Conservation (phyloP, 2,113 vertebrate genomes). For the Amblyornis subalaris region DNA sequence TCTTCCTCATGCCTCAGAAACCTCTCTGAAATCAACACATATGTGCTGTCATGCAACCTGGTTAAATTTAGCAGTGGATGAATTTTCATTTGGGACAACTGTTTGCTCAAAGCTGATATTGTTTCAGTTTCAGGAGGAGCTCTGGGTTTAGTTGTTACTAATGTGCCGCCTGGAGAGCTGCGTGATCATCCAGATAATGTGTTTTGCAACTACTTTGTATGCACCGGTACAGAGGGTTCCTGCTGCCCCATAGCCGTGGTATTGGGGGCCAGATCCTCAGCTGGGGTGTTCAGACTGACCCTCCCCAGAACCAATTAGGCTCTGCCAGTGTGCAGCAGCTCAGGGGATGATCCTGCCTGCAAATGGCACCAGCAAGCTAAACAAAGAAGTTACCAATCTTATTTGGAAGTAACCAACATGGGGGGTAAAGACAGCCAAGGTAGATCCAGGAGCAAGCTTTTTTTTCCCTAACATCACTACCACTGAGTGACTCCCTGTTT, state of each 20-base stretch:
- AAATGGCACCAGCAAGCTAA: neutral
- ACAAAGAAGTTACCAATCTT: neutral
- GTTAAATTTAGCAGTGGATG: conserved; percentile 61
- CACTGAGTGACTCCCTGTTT: neutral
- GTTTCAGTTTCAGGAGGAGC: conserved; percentile 17
- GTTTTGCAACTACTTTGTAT: neutral
- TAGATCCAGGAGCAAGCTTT: neutral
- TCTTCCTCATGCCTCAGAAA: conserved; percentile 54
- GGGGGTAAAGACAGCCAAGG: neutral
- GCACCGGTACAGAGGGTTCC: neutral
- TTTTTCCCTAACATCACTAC: neutral
- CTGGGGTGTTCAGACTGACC: neutral
- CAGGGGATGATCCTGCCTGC: neutral
- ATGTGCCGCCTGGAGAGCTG: neutral
- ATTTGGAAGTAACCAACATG: fast-evolving
- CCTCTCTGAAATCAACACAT: conserved; percentile 64
- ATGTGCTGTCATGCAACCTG: conserved; percentile 66
- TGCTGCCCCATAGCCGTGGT: fast-evolving
- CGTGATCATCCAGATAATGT: fast-evolving
- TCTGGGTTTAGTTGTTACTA: neutral
- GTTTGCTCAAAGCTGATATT: conserved; percentile 39
- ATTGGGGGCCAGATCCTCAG: neutral
- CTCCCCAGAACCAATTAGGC: fast-evolving
- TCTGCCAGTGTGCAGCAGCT: neutral
- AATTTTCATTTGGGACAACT: conserved; percentile 62